Evolutionary conservation across 1,140 invertebrate genomes (phyloP).

Genomic region (Trichomalopsis sarcophagae): DNA sequence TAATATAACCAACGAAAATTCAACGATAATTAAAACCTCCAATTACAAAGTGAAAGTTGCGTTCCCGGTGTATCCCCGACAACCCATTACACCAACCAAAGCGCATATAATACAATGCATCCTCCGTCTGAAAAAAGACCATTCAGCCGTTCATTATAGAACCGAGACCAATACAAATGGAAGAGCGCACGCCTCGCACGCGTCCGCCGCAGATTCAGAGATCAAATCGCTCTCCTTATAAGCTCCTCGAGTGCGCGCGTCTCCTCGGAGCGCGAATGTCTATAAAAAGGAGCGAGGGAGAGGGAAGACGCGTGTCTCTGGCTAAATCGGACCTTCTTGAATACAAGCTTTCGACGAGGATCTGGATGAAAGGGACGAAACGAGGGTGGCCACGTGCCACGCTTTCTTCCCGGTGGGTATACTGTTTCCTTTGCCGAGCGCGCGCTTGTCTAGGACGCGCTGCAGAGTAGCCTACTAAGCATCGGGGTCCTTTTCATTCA

Average conservation of each 20-base stretch:
- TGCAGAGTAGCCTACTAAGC: conserved; percentile 37
- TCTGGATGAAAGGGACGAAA: conserved; percentile 56
- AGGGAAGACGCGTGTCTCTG: conserved; percentile 55
- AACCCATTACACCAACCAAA: conserved; percentile 27
- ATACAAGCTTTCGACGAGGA: conserved; percentile 23
- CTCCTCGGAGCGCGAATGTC: neutral
- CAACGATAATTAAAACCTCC: neutral
- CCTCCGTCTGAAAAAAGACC: conserved; percentile 29
- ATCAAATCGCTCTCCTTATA: neutral
- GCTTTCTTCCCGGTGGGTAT: conserved; percentile 50
- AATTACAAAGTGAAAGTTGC: conserved; percentile 6
- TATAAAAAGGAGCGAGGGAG: conserved; percentile 15
- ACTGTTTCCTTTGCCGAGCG: conserved; percentile 22
- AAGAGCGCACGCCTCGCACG: conserved; percentile 18
- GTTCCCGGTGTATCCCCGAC: neutral
- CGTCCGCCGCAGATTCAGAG: conserved; percentile 21
- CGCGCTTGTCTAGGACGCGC: neutral
- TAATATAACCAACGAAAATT: neutral
- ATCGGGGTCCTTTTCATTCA: conserved; percentile 51
- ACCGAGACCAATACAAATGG: neutral
- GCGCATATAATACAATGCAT: neutral
- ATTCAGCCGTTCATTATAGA: conserved; percentile 21
- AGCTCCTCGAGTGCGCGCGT: neutral
- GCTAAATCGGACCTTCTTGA: neutral
- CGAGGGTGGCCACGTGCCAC: conserved; percentile 66